phyloP scores from a whole-genome alignment of 2,797 vertebrate genomes.

The Gymnopithys bicolor region DNA sequence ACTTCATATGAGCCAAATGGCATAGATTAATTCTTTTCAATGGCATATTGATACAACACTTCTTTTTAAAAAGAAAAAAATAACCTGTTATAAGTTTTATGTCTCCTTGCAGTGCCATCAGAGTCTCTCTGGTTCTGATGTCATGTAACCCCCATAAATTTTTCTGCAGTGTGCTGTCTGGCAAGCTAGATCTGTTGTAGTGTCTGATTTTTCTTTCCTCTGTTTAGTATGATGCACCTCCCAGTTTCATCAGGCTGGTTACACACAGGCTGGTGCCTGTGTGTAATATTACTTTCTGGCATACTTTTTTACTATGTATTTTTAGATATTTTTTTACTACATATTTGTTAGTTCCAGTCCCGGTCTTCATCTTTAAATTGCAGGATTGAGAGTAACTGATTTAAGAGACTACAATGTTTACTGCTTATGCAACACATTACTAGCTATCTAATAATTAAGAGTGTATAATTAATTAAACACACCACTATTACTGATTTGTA shows the following conservation, averaged over 20 bases:
- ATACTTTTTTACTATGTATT: neutral
- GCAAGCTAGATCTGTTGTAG: neutral
- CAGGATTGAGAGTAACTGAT: neutral
- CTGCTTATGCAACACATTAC: neutral
- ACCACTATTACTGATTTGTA: neutral
- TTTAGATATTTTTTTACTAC: neutral
- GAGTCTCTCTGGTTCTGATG: neutral
- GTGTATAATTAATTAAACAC: neutral
- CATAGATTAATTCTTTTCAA: neutral
- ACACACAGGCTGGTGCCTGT: neutral
- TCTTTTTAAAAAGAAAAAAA: neutral
- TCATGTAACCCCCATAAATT: neutral
- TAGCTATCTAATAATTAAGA: neutral
- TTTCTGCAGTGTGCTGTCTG: neutral
- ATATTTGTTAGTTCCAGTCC: neutral
- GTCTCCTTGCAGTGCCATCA: neutral
- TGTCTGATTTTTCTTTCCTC: neutral
- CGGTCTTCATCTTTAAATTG: neutral
- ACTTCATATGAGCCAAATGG: neutral
- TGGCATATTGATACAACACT: neutral
- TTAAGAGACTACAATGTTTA: neutral
- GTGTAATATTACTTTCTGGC: neutral
- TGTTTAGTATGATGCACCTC: neutral
- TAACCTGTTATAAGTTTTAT: neutral
- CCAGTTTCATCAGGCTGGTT: too few relatives aligned